These are phyloP conservation scores for Heliconius ismenius DNA, from an alignment of 2,888 invertebrate genomes.

Conservation along the genomic window DNA sequence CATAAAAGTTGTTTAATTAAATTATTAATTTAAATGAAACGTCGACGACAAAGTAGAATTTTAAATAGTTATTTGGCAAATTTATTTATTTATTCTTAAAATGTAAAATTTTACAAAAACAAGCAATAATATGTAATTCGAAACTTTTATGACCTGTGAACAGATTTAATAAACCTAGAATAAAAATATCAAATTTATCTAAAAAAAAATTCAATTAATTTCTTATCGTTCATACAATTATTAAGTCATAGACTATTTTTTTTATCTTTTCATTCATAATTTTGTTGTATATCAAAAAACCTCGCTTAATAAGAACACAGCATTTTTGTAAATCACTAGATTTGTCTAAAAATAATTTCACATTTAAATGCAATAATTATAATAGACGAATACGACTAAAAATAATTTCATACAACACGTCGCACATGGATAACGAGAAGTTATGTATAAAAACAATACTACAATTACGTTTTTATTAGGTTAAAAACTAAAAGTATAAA, in stretches of 20 bases:
- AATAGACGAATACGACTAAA: background rate
- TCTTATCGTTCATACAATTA: background rate
- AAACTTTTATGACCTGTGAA: background rate
- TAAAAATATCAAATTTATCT: background rate
- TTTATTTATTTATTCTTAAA: background rate
- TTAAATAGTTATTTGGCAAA: background rate
- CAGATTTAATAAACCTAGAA: background rate
- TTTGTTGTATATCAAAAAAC: background rate
- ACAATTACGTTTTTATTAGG: too few relatives aligned
- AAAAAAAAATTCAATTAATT: background rate
- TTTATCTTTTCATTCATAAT: background rate
- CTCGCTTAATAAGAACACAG: background rate
- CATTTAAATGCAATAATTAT: constrained; percentile 12
- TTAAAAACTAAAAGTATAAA: too few relatives aligned
- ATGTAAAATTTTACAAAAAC: background rate
- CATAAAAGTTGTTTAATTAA: background rate
- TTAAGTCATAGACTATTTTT: background rate
- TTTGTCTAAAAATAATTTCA: constrained; percentile 18
- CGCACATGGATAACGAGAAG: background rate
- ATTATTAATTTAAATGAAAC: background rate
- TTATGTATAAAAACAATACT: too few relatives aligned
- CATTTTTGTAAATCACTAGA: constrained; percentile 5
- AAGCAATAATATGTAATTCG: background rate
- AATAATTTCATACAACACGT: background rate
- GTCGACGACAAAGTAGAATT: background rate